phyloP scores from a whole-genome alignment of 2,888 invertebrate species.

The Diarsia brunnea region DNA sequence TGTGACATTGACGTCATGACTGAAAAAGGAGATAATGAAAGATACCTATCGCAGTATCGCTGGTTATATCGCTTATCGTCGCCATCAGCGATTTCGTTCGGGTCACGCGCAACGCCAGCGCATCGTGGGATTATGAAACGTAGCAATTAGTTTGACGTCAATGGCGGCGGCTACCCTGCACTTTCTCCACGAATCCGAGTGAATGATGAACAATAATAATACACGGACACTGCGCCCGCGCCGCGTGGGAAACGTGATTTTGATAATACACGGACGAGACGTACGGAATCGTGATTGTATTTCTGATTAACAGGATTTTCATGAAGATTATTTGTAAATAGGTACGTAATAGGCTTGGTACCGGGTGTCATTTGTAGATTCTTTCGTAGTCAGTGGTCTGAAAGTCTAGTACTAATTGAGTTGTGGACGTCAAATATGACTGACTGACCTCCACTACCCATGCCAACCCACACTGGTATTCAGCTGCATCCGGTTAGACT shows the following conservation, averaged over 20 bases:
- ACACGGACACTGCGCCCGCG: conserved; percentile 58
- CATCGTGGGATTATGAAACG: conserved; percentile 75
- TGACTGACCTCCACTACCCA: too few relatives aligned
- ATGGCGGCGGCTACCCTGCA: conserved; percentile 75
- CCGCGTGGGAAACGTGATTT: conserved; percentile 71
- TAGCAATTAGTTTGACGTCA: conserved; percentile 83
- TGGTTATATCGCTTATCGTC: conserved; percentile 63
- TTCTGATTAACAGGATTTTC: background rate
- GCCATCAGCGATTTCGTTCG: conserved; percentile 64
- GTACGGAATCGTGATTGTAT: conserved; percentile 7
- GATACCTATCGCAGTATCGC: conserved; percentile 50
- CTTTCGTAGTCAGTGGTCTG: too few relatives aligned
- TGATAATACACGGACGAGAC: conserved; percentile 34
- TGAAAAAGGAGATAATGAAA: conserved; percentile 54
- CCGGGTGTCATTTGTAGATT: too few relatives aligned
- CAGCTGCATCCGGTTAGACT: too few relatives aligned
- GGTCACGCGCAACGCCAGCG: conserved; percentile 67
- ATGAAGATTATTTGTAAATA: background rate
- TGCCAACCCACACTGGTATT: too few relatives aligned
- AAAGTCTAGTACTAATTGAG: too few relatives aligned
- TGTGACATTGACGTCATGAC: conserved; percentile 62
- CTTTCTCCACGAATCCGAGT: conserved; percentile 80
- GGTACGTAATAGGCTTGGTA: background rate
- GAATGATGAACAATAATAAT: conserved; percentile 53
- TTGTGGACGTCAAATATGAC: too few relatives aligned